Base-by-base conservation (phyloP, 53 echinoderm and acorn worm species). In the Stichopus horrens region DNA sequence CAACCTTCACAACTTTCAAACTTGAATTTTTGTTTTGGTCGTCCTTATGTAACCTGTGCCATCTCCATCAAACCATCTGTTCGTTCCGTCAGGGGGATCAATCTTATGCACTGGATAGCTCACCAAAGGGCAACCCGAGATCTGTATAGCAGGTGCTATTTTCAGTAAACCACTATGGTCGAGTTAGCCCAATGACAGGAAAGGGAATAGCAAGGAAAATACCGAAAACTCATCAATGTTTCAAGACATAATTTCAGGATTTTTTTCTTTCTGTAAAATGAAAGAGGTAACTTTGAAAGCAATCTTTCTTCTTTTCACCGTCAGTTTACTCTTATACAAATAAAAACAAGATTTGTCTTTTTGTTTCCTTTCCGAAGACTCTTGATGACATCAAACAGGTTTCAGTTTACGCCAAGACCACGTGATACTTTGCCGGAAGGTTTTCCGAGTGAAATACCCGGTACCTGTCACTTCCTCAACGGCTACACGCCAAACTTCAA, bases 381-480 rank as follows among this genome's bases (percentile, higher is more conserved):
- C 8, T 57, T 83, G 56, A 83, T n/a, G 83, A 10, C 22, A 19
- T 83, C 83, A 56, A 58, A 58, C 56, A 51, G 87, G 71, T 96
- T 89, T 76, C 90, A 86, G 10, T 96, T 93, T 87, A 93, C 90
- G 14, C 82, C 90, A 10, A 93, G 96, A 57, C 55, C 90, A 7
- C 93, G 94, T 16, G 94, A 94, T 53, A 93, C 94, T 0, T 90
- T 96, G 6, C 96, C 96, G 0, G 93, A 92, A 37, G 93, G 92
- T 9, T 96, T 95, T 59, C 96, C 95, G 1, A 90, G 84, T 22
- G 89, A 80, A 19, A 91, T 91, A 73, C 95, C 95, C 13, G 96
- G 96, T 52, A 96, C 95, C 8, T 95, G 95, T 71, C 57, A 95
- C 89, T 96, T 96, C 90, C 93, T 96, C 0, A 89, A 90, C 76